A percentile compares a stretch with the other conserved stretches of the same genome.
Evolutionary conservation across 2,888 invertebrate genomes (phyloP).

Genomic region (Eupithecia inturbata): DNA sequence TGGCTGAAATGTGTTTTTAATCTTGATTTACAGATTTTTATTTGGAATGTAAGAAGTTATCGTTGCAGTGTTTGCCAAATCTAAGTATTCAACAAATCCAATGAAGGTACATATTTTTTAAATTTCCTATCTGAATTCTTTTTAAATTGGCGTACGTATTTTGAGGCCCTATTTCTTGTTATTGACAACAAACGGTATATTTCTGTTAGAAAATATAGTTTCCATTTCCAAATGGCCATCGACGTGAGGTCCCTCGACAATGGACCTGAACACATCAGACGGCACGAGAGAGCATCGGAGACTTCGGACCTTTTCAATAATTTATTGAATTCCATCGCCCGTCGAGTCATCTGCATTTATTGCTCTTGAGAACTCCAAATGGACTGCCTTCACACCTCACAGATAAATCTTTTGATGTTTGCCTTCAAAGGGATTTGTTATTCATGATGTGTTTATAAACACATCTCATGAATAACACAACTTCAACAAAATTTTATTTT

Average conservation of each 20-base stretch:
- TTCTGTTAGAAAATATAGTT: constrained; percentile 4
- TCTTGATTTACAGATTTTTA: constrained; percentile 14
- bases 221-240: background rate
- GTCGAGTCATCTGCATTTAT: constrained; percentile 44
- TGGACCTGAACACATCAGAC: background rate
- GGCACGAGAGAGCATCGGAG: background rate
- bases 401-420: constrained; percentile 26
- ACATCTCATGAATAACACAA: constrained; percentile 1
- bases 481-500: background rate
- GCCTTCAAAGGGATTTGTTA: constrained; percentile 1
- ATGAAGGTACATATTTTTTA: background rate
- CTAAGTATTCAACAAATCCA: background rate
- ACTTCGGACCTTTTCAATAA: constrained; percentile 55
- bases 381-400: constrained; percentile 15
- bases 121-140: background rate
- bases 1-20: background rate
- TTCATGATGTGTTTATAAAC: background rate
- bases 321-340: constrained; percentile 52
- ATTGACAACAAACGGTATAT: background rate
- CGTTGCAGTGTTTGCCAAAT: constrained; percentile 2
- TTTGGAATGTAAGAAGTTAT: background rate
- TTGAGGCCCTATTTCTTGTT: background rate
- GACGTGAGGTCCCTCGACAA: background rate
- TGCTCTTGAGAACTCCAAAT: constrained; percentile 27
- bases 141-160: background rate